Evolutionary conservation across 1,140 invertebrate genomes (phyloP), one percentile per base, ranked within the genome.

Genomic region (Papilio aristodemus): DNA sequence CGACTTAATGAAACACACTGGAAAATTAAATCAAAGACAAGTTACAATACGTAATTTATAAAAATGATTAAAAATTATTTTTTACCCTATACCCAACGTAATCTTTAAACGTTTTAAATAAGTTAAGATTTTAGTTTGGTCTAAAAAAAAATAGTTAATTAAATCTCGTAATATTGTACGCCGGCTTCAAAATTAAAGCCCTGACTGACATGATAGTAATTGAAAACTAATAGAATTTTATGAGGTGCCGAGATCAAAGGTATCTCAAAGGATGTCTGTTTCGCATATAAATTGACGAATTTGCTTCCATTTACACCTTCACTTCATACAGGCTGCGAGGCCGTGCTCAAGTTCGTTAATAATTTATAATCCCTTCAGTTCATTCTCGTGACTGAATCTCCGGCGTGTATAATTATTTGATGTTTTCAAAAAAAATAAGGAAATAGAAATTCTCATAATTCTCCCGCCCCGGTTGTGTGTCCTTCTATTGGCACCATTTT

Each of bases 241-340:
- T 77, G 71, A 74, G 74, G 70, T 72, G 73, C 73, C 71, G 72
- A 77, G 75, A 74, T 81, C 76, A 79, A 83, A 83, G 83, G 80
- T 81, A 78, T 82, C 81, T 86, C 86, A 87, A 87, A 89, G 85
- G 84, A 80, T 71, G 74, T 70, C 83, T 86, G 89, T 83, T 87
- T 84, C 86, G 89, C 89, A 91, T 91, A 90, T 90, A 90, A 88
- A 91, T 91, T 90, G 89, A 88, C 82, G 80, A 89, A 91, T 91
- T 91, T 90, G 83, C 85, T 77, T 86, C 84, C 84, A 89, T 89
- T 89, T 87, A 87, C 87, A 87, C 86, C 82, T 87, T 83, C 79
- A 77, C 81, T 76, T 75, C 82, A 82, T 79, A 78, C 81, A 84
- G 71, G 77, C 71, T 78, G 72, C 74, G 74, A 78, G 74, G 73